Evolutionary conservation across 2,113 vertebrate genomes (phyloP).

Genomic region (Agapornis roseicollis): DNA sequence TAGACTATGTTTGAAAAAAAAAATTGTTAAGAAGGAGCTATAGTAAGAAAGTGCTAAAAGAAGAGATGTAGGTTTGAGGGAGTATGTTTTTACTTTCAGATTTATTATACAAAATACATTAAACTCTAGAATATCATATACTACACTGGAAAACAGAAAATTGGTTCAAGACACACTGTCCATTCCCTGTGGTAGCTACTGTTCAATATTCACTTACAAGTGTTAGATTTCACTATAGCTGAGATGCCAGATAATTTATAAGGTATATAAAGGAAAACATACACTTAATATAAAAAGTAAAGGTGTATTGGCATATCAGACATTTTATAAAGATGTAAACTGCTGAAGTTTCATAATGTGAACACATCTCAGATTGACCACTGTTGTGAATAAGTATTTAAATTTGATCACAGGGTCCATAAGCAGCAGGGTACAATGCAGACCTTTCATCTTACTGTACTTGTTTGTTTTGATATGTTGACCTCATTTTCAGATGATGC

Average conservation of each 20-base stretch:
- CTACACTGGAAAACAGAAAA: background rate
- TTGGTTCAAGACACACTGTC: background rate
- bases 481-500: background rate
- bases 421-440: background rate
- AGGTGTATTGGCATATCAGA: background rate
- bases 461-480: slow-evolving; percentile 1
- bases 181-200: background rate
- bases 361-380: background rate
- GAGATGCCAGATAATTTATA: background rate
- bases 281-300: background rate
- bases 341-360: background rate
- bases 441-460: background rate
- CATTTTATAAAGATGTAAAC: background rate
- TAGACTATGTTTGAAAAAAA: background rate
- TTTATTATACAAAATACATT: background rate
- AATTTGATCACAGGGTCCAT: background rate
- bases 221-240: slow-evolving; percentile 12
- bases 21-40: background rate
- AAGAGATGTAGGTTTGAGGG: background rate
- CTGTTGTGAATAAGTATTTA: background rate
- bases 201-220: background rate
- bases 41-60: background rate
- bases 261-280: background rate
- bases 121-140: background rate
- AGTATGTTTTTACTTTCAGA: background rate